A percentile compares a stretch with the other conserved stretches of the same genome.
phyloP scores from a whole-genome alignment of 1,140 invertebrate species.

The Diachasmimorpha longicaudata region DNA sequence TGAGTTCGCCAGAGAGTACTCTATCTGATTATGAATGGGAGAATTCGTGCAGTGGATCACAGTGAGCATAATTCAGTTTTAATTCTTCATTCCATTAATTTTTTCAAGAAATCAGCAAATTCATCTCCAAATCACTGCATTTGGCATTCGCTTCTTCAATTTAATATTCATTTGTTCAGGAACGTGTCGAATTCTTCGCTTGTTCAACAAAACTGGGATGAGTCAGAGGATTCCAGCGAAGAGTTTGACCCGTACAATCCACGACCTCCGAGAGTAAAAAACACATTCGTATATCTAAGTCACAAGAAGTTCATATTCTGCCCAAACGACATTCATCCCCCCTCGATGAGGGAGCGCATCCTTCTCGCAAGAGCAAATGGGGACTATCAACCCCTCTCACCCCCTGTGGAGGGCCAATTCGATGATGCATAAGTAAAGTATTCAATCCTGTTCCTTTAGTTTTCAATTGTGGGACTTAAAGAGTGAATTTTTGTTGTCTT shows the following conservation, averaged over 20 bases:
- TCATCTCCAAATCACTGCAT: too few species aligned
- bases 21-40: background rate
- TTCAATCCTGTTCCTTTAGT: background rate
- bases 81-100: too few species aligned
- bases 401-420: conserved; percentile 20
- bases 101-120: too few species aligned
- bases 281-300: background rate
- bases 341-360: background rate
- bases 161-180: background rate
- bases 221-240: conserved; percentile 32
- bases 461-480: too few species aligned
- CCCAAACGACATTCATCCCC: background rate
- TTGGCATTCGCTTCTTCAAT: background rate
- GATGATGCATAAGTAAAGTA: conserved; percentile 7
- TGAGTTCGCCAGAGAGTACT: background rate
- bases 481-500: too few species aligned
- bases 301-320: background rate
- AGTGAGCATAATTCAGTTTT: background rate
- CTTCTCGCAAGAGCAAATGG: background rate
- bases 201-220: conserved; percentile 29
- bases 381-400: background rate
- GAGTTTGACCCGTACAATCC: conserved; percentile 35
- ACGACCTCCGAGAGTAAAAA: background rate
- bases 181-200: background rate
- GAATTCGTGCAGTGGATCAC: background rate